phyloP scores from a whole-genome alignment of 1,140 invertebrate genomes.

The Ephestia elutella region DNA sequence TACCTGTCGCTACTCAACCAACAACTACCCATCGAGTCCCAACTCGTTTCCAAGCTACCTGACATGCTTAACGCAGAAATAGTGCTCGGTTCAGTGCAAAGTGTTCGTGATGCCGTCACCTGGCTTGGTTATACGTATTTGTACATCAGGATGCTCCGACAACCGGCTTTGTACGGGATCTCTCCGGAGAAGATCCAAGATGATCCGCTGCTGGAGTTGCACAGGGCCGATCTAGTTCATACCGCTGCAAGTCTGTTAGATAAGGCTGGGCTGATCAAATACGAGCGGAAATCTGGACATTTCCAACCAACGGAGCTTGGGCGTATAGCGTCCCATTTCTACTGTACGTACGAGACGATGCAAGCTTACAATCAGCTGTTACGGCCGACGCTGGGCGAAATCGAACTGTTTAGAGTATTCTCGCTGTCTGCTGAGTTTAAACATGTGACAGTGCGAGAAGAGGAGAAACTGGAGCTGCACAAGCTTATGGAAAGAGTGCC shows the following conservation, averaged over 20 bases:
- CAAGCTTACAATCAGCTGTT: slow-evolving; percentile 96
- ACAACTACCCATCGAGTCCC: slow-evolving; percentile 93
- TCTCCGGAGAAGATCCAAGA: slow-evolving; percentile 85
- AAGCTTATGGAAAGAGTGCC: slow-evolving; percentile 93
- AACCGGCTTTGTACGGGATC: slow-evolving; percentile 93
- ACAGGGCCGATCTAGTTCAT: slow-evolving; percentile 96
- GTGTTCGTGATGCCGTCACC: slow-evolving; percentile 94
- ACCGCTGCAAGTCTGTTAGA: slow-evolving; percentile 95
- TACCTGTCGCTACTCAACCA: slow-evolving; percentile 98
- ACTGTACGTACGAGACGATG: slow-evolving; percentile 98
- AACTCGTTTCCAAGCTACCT: slow-evolving; percentile 88
- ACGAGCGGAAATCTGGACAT: slow-evolving; percentile 95
- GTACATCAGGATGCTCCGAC: slow-evolving; percentile 92
- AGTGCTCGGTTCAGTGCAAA: slow-evolving; percentile 96
- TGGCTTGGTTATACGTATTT: slow-evolving; percentile 97
- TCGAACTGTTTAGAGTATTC: slow-evolving; percentile 99
- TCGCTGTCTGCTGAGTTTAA: slow-evolving; percentile 96
- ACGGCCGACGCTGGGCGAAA: slow-evolving; percentile 97
- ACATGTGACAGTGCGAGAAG: slow-evolving; percentile 95
- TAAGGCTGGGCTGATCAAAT: slow-evolving; percentile 92
- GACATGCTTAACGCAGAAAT: slow-evolving; percentile 99
- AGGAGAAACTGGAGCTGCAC: slow-evolving; percentile 97
- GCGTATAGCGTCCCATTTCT: slow-evolving; percentile 98
- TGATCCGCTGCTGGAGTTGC: slow-evolving; percentile 90
- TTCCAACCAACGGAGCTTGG: slow-evolving; percentile 96